Conservation (phyloP, 2,888 invertebrate genomes). For the Trissonchulus latispiculum region DNA sequence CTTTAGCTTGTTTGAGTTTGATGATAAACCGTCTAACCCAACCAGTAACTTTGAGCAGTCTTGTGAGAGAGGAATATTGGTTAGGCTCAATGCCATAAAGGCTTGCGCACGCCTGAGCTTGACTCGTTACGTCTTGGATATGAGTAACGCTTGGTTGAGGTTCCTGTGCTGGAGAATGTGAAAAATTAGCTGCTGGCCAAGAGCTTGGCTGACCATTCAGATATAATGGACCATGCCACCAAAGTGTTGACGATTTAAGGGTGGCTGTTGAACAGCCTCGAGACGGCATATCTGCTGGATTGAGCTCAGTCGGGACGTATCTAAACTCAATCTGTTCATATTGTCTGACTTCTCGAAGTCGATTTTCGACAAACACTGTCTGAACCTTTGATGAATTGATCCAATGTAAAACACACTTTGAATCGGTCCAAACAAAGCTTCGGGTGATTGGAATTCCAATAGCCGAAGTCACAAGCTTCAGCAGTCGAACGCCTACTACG, state of each 20-base stretch:
- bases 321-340: slow-evolving; percentile 25
- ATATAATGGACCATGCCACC: slow-evolving; percentile 32
- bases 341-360: slow-evolving; percentile 28
- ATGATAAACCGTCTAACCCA: slow-evolving; percentile 6
- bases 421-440: slow-evolving; percentile 28
- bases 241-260: slow-evolving; percentile 23
- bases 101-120: no score
- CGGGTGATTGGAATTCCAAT: slow-evolving; percentile 26
- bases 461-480: slow-evolving; percentile 25
- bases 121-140: no score
- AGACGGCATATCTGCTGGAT: slow-evolving; percentile 31
- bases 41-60: neutral
- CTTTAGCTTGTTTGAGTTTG: no score
- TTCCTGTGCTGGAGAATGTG: no score
- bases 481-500: slow-evolving; percentile 18
- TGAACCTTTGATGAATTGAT: slow-evolving; percentile 14
- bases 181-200: no score
- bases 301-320: slow-evolving; percentile 28
- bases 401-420: slow-evolving; percentile 29
- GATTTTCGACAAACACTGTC: slow-evolving; percentile 28
- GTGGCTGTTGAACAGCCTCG: slow-evolving; percentile 26
- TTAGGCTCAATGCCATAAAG: neutral
- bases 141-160: no score
- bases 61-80: neutral
- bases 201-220: no score